Evolutionary conservation across 2,113 vertebrate genomes (phyloP), one percentile per base, ranked within the genome.

Genomic region (Eulemur rufifrons): DNA sequence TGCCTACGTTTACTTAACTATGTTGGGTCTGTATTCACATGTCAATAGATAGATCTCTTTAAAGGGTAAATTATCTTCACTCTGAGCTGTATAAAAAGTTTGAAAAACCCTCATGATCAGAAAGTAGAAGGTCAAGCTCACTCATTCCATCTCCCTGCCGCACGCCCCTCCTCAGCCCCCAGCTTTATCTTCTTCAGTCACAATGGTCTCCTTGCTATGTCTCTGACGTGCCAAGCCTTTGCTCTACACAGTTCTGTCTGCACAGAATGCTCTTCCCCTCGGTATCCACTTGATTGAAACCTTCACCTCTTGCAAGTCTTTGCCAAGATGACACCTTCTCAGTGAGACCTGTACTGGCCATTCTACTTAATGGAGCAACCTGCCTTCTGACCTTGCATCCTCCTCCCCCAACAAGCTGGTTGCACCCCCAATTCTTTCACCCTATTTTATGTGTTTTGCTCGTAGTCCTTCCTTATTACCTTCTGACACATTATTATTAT

Each of bases 1-100:
- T 82, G 63, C 42, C 47, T 82, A 29, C 52, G 93, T 68, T 66
- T 69, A 39, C 42, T 82, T 42, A 74, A 89, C 80, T n/a, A 14
- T 66, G 2, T 59, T 89, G 47, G 87, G 5, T 94, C 42, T 52
- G 18, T 87, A 69, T 93, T 92, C 86, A 76, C 27, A 76, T 25
- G 21, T 64, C 39, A 73, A 66, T 73, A 45, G 54, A 42, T 54
- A 84, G n/a, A 88, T 94, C 42, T 78, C 77, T 92, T 71, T 69
- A 64, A 94, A 95, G 52, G 8, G 37, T 73, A 73, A 71, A n/a
- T 80, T 89, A 39, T 85, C 76, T 94, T 96, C 39, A 77, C 47
- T 76, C 29, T 42, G 34, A 94, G 52, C 27, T 81, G 74, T 77
- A 50, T 87, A 61, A 45, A 80, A 82, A 76, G 17, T 64, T 47